These are phyloP conservation scores for Rhopalosiphum nymphaeae DNA, from an alignment of 2,888 invertebrate genomes.

Conservation along the genomic window DNA sequence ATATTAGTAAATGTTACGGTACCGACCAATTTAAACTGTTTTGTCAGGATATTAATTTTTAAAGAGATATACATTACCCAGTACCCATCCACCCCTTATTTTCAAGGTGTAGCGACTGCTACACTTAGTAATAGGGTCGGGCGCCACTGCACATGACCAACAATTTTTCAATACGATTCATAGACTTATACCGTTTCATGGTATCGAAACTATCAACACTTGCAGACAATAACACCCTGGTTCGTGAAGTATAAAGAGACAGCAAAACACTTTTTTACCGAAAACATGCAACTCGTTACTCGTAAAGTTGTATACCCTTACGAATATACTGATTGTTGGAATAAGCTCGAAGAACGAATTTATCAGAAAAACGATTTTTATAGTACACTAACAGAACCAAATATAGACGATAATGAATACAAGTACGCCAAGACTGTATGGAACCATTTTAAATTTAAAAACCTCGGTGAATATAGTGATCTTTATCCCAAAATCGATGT, in stretches of 20 bases:
- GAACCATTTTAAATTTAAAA: slow-evolving; percentile 68
- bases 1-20: too few species aligned
- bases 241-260: slow-evolving; percentile 41
- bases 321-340: slow-evolving; percentile 66
- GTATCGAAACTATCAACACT: too few species aligned
- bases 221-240: background rate
- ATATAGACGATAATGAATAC: slow-evolving; percentile 68
- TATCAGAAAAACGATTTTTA: slow-evolving; percentile 68
- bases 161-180: slow-evolving; percentile 15
- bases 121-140: too few species aligned
- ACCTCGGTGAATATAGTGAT: background rate
- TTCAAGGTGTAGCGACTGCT: too few species aligned
- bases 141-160: too few species aligned
- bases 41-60: too few species aligned
- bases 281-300: slow-evolving; percentile 17
- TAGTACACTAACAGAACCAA: slow-evolving; percentile 67
- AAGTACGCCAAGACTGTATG: slow-evolving; percentile 69
- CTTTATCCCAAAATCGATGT: too few species aligned
- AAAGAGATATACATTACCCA: too few species aligned
- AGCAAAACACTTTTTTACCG: background rate
- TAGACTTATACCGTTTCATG: background rate
- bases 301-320: slow-evolving; percentile 68
- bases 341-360: slow-evolving; percentile 50
- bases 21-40: too few species aligned
- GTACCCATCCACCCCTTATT: too few species aligned